These are phyloP conservation scores for Miniopterus natalensis DNA, from an alignment of 2,113 vertebrate genomes.

Conservation along the genomic window DNA sequence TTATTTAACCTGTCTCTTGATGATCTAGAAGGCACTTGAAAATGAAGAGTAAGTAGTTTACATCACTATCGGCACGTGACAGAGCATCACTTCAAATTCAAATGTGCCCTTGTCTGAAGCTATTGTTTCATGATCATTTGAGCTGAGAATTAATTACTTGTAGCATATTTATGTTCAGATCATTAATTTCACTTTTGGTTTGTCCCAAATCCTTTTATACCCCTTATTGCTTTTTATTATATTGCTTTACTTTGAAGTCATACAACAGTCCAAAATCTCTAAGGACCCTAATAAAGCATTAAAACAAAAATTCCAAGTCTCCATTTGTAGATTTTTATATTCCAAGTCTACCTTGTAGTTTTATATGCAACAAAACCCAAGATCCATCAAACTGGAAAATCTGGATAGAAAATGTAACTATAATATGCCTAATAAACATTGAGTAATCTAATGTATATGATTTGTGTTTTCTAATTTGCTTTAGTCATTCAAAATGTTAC, in stretches of 20 bases:
- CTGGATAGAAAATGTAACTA: background rate
- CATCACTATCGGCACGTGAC: background rate
- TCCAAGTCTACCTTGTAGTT: background rate
- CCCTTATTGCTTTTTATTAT: background rate
- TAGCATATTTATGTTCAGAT: background rate
- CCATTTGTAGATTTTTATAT: background rate
- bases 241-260: background rate
- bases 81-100: background rate
- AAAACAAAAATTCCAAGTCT: background rate
- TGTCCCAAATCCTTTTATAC: background rate
- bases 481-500: background rate
- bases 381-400: background rate
- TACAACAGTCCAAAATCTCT: background rate
- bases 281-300: background rate
- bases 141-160: background rate
- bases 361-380: background rate
- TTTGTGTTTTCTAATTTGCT: constrained; percentile 1
- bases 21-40: background rate
- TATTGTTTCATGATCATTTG: background rate
- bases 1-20: background rate
- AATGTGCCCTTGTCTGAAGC: background rate
- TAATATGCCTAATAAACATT: background rate
- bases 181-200: background rate
- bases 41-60: background rate
- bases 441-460: background rate